Conservation (phyloP, 2,888 invertebrate species). For the Cotesia congregata region DNA sequence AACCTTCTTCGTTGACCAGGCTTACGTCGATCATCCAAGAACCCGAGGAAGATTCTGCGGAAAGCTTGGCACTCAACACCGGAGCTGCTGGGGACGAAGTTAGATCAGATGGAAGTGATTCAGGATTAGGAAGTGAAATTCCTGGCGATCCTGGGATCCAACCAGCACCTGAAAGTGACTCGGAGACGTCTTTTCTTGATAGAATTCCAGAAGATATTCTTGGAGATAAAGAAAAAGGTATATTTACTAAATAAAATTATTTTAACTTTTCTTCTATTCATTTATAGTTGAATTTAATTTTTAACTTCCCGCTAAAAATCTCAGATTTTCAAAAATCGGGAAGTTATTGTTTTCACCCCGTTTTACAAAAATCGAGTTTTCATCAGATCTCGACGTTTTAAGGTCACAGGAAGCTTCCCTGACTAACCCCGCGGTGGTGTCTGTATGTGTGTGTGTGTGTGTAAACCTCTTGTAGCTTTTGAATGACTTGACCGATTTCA, state of each 20-base stretch:
- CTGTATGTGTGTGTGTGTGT: too few species aligned
- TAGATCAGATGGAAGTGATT: slow-evolving; percentile 87
- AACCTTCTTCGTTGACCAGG: slow-evolving; percentile 57
- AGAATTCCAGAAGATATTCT: slow-evolving; percentile 69
- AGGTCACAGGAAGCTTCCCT: too few species aligned
- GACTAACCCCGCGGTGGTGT: too few species aligned
- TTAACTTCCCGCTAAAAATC: too few species aligned
- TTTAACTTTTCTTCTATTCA: neutral
- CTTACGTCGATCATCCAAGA: slow-evolving; percentile 51
- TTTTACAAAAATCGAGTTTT: too few species aligned
- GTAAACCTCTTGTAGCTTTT: too few species aligned
- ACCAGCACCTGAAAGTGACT: slow-evolving; percentile 70
- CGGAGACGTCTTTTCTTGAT: slow-evolving; percentile 73
- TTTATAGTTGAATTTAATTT: slow-evolving; percentile 7
- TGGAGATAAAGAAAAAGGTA: slow-evolving; percentile 66
- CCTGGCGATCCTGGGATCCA: slow-evolving; percentile 73
- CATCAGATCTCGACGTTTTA: too few species aligned
- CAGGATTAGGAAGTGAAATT: slow-evolving; percentile 84
- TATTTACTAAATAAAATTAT: slow-evolving; percentile 27
- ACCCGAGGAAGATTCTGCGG: slow-evolving; percentile 67
- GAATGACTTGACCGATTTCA: too few species aligned
- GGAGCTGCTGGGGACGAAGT: slow-evolving; percentile 64
- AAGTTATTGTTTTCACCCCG: too few species aligned
- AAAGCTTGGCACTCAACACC: slow-evolving; percentile 62
- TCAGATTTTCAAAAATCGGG: too few species aligned